phyloP scores from a whole-genome alignment of 2,797 vertebrate genomes.

The Menidia menidia region DNA sequence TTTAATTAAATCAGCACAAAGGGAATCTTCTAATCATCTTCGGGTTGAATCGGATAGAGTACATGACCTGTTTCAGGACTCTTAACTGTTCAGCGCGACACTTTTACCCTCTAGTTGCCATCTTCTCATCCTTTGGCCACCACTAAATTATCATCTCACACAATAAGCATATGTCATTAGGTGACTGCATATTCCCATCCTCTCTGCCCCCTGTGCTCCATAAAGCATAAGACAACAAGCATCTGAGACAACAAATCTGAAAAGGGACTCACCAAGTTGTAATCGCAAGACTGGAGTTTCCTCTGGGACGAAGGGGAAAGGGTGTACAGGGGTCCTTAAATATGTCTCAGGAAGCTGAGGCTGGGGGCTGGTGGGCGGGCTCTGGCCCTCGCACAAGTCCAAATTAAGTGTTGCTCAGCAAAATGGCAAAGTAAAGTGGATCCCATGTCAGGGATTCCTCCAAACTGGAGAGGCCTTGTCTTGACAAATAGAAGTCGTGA shows the following conservation, averaged over 20 bases:
- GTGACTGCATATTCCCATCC: conserved; percentile 19
- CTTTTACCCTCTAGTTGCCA: background rate
- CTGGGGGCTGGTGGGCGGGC: conserved; percentile 67
- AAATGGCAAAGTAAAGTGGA: conserved; percentile 73
- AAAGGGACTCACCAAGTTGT: conserved; percentile 82
- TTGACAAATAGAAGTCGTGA: conserved; percentile 36
- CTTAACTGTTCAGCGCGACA: background rate
- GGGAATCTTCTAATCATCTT: background rate
- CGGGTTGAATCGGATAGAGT: conserved; percentile 17
- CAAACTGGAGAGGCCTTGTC: conserved; percentile 65
- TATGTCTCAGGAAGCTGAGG: conserved; percentile 63
- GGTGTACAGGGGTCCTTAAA: conserved; percentile 78
- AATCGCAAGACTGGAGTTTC: conserved; percentile 81
- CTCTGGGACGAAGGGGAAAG: conserved; percentile 78
- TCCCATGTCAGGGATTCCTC: conserved; percentile 67
- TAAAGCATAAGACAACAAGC: conserved; percentile 10
- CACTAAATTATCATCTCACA: conserved; percentile 18
- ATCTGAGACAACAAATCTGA: conserved; percentile 27
- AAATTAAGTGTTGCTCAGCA: conserved; percentile 84
- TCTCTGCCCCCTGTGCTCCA: conserved; percentile 22
- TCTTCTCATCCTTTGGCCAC: conserved; percentile 5
- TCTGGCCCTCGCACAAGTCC: conserved; percentile 79
- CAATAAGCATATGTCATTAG: conserved; percentile 10
- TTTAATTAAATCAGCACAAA: background rate
- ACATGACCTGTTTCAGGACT: no score